Conservation (phyloP, 2,797 vertebrate species). For the Tachyglossus aculeatus region DNA sequence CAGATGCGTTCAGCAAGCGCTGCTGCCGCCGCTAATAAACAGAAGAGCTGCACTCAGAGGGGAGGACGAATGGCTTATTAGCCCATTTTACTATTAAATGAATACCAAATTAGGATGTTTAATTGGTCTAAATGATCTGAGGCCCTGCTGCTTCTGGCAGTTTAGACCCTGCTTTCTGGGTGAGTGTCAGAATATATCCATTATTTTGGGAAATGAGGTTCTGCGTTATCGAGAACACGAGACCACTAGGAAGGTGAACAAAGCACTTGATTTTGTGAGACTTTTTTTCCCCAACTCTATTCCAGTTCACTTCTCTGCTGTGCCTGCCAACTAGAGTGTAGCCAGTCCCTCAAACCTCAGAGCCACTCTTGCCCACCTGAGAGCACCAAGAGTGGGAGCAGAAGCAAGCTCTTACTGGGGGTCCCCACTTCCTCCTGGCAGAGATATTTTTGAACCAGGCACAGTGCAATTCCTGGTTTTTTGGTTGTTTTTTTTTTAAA, state of each 20-base stretch:
- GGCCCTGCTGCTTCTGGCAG: constrained; percentile 19
- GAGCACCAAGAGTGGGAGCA: too few relatives aligned
- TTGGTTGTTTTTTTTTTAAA: background rate
- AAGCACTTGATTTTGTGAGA: background rate
- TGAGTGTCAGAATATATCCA: background rate
- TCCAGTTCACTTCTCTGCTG: background rate
- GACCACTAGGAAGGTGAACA: background rate
- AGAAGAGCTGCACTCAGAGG: constrained; percentile 18
- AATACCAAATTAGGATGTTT: constrained; percentile 35
- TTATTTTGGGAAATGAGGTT: constrained; percentile 8
- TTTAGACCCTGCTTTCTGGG: background rate
- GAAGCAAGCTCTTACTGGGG: constrained; percentile 20
- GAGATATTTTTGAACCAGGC: constrained; percentile 13
- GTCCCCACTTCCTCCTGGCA: constrained; percentile 11
- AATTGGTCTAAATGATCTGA: constrained; percentile 41
- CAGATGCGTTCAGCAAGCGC: constrained; percentile 6
- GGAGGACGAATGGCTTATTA: constrained; percentile 17
- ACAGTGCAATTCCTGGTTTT: background rate
- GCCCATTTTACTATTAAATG: constrained; percentile 49
- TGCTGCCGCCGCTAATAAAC: background rate
- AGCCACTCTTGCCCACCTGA: background rate
- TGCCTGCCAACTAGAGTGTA: background rate
- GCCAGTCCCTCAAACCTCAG: constrained; percentile 17
- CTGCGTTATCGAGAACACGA: constrained; percentile 9
- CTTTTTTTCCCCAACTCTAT: background rate